Conservation (phyloP, 2,113 vertebrate species). For the Cnemophilus loriae region DNA sequence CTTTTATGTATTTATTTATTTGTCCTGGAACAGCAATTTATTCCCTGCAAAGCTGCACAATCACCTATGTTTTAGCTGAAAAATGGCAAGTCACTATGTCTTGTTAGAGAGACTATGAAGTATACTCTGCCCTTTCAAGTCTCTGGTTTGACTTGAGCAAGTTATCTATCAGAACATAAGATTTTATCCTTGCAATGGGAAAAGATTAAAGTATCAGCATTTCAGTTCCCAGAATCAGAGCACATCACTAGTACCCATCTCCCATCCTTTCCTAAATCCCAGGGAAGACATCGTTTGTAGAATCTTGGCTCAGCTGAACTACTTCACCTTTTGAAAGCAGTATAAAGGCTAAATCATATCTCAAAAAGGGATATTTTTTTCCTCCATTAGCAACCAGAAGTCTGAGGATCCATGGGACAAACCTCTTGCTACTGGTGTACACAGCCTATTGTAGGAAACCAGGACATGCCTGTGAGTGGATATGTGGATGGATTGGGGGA, state of each 20-base stretch:
- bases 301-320: conserved; percentile 59
- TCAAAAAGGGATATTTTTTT: not conserved
- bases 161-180: conserved; percentile 14
- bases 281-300: not conserved
- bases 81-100: conserved; percentile 11
- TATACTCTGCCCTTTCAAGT: conserved; percentile 33
- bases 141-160: conserved; percentile 18
- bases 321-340: conserved; percentile 35
- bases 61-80: not conserved
- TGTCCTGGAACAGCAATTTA: not conserved
- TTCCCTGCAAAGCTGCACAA: conserved; percentile 27
- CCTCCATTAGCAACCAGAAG: not conserved
- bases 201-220: not conserved
- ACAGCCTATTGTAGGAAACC: not conserved
- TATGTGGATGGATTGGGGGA: not conserved
- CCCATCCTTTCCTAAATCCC: not conserved
- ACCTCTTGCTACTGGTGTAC: not conserved
- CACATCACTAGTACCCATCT: not conserved
- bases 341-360: not conserved
- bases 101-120: conserved; percentile 23
- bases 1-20: not conserved
- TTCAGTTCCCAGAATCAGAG: not conserved
- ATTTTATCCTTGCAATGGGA: not conserved
- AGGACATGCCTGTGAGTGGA: not conserved
- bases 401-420: not conserved